Evolutionary conservation across 2,888 invertebrate genomes (phyloP).

Genomic region (Lithosia quadra): DNA sequence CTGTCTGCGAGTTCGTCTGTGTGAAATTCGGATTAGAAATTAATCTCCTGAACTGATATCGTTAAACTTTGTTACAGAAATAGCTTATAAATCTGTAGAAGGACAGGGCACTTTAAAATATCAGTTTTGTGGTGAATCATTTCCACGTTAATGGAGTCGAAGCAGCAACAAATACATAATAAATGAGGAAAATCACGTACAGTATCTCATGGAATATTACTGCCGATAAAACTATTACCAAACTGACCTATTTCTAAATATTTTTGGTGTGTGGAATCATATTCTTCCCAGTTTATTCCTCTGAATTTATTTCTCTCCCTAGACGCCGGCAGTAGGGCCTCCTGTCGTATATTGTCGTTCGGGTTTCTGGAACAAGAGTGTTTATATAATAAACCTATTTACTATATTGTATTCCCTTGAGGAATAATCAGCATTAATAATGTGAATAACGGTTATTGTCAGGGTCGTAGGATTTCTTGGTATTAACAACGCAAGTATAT

Average conservation of each 20-base stretch:
- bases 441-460: conserved; percentile 4
- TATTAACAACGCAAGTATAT: conserved; percentile 10
- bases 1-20: too few relatives aligned
- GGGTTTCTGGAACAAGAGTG: conserved; percentile 89
- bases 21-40: too few relatives aligned
- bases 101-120: background rate
- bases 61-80: too few relatives aligned
- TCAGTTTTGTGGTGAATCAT: background rate
- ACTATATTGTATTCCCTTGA: conserved; percentile 12
- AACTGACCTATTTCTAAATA: conserved; percentile 96
- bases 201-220: background rate
- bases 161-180: background rate
- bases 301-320: conserved; percentile 95
- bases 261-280: conserved; percentile 96
- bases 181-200: background rate
- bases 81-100: background rate
- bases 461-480: background rate
- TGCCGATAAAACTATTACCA: conserved; percentile 6
- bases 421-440: conserved; percentile 17
- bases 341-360: conserved; percentile 93
- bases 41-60: too few relatives aligned
- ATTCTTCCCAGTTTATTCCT: conserved; percentile 95
- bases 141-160: background rate
- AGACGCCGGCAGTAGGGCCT: conserved; percentile 91
- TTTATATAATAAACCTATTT: conserved; percentile 34